Evolutionary conservation across 2,113 vertebrate species (phyloP), one percentile per base, ranked within the genome.

Genomic region (Phrynosoma platyrhinos): DNA sequence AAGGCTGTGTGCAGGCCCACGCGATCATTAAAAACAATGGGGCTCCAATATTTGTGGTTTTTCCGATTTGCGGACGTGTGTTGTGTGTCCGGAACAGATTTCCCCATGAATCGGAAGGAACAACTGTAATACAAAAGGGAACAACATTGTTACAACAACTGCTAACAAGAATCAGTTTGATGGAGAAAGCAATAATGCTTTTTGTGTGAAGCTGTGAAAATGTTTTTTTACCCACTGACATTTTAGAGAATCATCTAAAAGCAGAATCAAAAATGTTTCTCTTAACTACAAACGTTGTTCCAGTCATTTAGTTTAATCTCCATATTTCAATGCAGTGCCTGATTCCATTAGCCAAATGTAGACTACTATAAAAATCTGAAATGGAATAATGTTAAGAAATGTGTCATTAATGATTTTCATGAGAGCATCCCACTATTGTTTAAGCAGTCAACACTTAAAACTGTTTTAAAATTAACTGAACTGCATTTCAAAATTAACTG

Each of bases 241-340:
- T 23, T 82, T 84, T 53, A 91, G 1, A 76, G 2, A 42, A 6
- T 84, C 8, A 27, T 55, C 80, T 32, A 78, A 81, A 79, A 91
- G 89, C 64, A 86, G 82, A 84, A 83, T 10, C 32, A 20, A 86
- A 90, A 83, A 80, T 86, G 68, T 88, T 90, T 47, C 88, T 2
- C 27, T 10, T 10, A 21, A 20, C 74, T 36, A 40, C 30, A 53
- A 83, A 78, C 1, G 62, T 75, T 32, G 20, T 42, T 75, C 71
- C 13, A 47, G 83, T 86, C 87, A 53, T 52, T 79, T 79, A 79
- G n/a, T 77, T 82, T 40, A 90, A 82, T 40, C 47, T 14, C 5
- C 3, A 79, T 3, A 36, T 66, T 71, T 64, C 2, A 66, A 32
- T 84, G 0, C 0, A 53, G 32, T 21, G 0, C 42, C 5, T 18